A percentile compares a stretch with the other conserved stretches of the same genome.
Evolutionary conservation across 2,797 vertebrate genomes (phyloP).

Genomic region (Neosilurus hyrtlii): DNA sequence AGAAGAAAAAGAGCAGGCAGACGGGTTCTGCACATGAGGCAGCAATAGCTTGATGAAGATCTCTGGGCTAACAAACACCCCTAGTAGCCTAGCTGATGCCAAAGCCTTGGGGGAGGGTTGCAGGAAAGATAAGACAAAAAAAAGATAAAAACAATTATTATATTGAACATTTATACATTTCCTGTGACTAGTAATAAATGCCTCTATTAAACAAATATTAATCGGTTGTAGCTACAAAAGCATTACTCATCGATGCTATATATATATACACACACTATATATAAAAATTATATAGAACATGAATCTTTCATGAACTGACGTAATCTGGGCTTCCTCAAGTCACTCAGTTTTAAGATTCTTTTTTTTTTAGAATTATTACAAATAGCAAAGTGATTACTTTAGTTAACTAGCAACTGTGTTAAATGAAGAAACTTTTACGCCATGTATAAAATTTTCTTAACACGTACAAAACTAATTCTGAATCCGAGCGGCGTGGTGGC

Average conservation of each 20-base stretch:
- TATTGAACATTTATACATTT: neutral
- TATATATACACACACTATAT: no score
- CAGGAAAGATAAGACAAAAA: neutral
- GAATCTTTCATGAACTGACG: no score
- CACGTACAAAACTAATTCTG: neutral
- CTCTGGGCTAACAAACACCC: constrained; percentile 83
- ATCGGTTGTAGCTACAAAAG: neutral
- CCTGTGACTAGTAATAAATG: neutral
- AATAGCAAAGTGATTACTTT: neutral
- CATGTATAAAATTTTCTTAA: neutral
- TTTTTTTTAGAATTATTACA: neutral
- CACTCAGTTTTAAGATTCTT: neutral
- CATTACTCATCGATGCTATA: neutral
- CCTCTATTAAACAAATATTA: neutral
- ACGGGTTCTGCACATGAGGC: constrained; percentile 68
- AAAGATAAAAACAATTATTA: no score
- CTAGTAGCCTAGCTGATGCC: constrained; percentile 82
- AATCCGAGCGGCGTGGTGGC: neutral
- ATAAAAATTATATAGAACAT: no score
- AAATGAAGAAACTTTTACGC: neutral
- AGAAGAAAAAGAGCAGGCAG: constrained; percentile 67
- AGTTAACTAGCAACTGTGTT: neutral
- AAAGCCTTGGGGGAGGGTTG: constrained; percentile 69
- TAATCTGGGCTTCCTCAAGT: neutral
- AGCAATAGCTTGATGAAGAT: constrained; percentile 84